Evolutionary conservation across 2,113 vertebrate species (phyloP).

Genomic region (Struthio camelus): DNA sequence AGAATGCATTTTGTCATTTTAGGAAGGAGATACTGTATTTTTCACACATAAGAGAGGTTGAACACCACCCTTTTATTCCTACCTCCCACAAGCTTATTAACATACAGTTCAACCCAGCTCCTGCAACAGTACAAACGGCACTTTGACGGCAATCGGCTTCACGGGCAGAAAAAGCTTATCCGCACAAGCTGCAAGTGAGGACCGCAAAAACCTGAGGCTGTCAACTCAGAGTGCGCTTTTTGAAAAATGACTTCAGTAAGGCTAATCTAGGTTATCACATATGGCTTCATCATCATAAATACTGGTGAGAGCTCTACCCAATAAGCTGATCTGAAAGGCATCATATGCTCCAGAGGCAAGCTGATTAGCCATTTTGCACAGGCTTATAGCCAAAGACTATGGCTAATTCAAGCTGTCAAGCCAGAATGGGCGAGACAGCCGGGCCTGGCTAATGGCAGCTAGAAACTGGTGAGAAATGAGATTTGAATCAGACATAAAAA

Average conservation of each 20-base stretch:
- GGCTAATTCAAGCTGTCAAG: neutral
- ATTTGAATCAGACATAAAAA: neutral
- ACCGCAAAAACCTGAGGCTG: neutral
- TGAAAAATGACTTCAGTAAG: neutral
- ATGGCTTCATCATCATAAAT: neutral
- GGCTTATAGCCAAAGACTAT: neutral
- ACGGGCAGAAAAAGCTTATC: neutral
- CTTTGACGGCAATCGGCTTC: neutral
- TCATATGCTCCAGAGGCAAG: neutral
- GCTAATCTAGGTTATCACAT: neutral
- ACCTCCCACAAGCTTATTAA: neutral
- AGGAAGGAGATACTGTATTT: neutral
- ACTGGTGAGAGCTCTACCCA: neutral
- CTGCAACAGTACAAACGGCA: neutral
- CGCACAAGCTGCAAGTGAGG: neutral
- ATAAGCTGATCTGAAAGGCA: neutral
- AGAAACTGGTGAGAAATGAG: neutral
- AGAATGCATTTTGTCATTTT: neutral
- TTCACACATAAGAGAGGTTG: neutral
- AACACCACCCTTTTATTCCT: neutral
- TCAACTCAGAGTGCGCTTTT: neutral
- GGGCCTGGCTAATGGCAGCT: neutral
- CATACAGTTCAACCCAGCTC: neutral
- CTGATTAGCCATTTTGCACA: neutral
- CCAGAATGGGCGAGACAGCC: neutral